Percentiles rank a stretch among this genome's conserved stretches.
Conservation (phyloP, 2,797 vertebrate genomes). For the Acipenser oxyrinchus region DNA sequence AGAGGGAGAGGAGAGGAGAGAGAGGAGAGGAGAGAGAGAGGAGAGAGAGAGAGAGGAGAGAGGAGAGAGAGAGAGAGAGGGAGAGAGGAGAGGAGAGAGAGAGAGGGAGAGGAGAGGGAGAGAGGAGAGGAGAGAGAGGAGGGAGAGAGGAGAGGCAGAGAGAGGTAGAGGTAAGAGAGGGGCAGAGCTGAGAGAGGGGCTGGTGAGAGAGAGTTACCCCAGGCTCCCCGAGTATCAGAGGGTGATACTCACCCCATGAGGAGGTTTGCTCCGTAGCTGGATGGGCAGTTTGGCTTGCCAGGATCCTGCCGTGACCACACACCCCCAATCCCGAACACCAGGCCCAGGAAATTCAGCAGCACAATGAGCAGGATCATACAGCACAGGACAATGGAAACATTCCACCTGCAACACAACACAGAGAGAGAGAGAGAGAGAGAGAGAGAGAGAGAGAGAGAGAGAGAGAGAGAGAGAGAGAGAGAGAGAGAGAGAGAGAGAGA, state of each 20-base stretch:
- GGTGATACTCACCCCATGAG: slow-evolving; percentile 56
- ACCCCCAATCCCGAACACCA: slow-evolving; percentile 51
- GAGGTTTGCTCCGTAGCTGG: slow-evolving; percentile 47
- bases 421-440: not conserved
- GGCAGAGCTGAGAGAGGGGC: too few relatives aligned
- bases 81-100: slow-evolving; percentile 24
- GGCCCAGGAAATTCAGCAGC: slow-evolving; percentile 48
- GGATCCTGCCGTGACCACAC: slow-evolving; percentile 45
- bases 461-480: too few relatives aligned
- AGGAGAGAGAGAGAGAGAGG: slow-evolving; percentile 1
- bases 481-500: too few relatives aligned
- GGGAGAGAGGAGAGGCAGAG: too few relatives aligned
- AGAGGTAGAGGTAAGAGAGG: too few relatives aligned
- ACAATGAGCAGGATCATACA: slow-evolving; percentile 56
- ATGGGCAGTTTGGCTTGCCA: slow-evolving; percentile 37
- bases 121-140: too few relatives aligned
- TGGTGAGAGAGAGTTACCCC: too few relatives aligned
- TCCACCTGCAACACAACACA: slow-evolving; percentile 50
- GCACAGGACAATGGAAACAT: slow-evolving; percentile 45
- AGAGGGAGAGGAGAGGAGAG: slow-evolving; percentile 8
- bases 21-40: not conserved
- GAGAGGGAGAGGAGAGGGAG: slow-evolving; percentile 18
- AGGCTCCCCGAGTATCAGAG: too few relatives aligned
- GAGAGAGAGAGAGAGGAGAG: not conserved
- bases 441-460: not conserved